Evolutionary conservation across 2,888 invertebrate genomes (phyloP).

Genomic region (Dasypolia templi): DNA sequence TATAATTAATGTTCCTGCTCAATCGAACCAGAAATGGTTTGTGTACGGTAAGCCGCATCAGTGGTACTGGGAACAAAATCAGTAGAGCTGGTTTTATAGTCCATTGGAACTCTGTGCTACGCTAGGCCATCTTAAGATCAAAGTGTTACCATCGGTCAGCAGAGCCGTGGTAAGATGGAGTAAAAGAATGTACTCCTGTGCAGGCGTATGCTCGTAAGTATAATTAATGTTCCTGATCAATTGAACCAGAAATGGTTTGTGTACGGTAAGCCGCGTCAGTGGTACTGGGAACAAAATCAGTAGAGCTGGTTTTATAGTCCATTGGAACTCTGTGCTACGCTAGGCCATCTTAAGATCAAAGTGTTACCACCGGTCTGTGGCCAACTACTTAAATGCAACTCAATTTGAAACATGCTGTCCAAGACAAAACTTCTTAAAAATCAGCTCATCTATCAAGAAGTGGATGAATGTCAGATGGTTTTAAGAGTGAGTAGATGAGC

Average conservation of each 20-base stretch:
- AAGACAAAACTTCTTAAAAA: neutral
- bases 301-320: neutral
- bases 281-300: neutral
- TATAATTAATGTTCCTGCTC: slow-evolving; percentile 34
- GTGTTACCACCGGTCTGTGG: neutral
- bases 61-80: neutral
- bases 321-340: too few species aligned
- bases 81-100: neutral
- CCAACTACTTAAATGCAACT: neutral
- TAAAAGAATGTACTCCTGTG: slow-evolving; percentile 95
- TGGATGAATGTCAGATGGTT: neutral
- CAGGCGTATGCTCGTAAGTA: slow-evolving; percentile 90
- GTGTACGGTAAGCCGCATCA: too few species aligned
- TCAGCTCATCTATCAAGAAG: neutral
- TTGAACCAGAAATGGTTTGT: neutral
- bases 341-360: neutral
- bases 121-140: neutral
- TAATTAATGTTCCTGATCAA: neutral
- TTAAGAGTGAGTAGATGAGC: neutral
- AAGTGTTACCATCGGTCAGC: slow-evolving; percentile 72
- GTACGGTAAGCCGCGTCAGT: neutral
- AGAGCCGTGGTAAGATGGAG: slow-evolving; percentile 99
- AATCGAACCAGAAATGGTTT: neutral
- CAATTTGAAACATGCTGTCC: too few species aligned
- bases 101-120: too few species aligned